Evolutionary conservation across 2,888 invertebrate species (phyloP), one percentile per base, ranked within the genome.

Genomic region (Acanthococcus lagerstroemiae): DNA sequence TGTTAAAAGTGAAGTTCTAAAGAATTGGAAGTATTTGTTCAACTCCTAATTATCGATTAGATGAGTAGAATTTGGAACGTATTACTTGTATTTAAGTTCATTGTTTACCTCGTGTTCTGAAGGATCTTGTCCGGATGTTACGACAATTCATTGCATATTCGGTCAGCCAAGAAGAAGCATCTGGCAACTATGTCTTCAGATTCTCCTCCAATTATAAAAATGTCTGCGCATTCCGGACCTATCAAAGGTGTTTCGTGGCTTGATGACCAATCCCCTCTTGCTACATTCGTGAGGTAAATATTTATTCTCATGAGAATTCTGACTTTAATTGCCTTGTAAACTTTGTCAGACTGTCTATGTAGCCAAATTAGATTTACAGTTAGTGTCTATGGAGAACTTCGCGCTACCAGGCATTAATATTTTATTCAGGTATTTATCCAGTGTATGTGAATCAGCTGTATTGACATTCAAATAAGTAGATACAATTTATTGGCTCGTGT

Each of bases 81-180:
- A 3, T 48, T 48, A 9, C 2, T 48, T 17, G 9, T 19, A n/a
- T 48, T 3, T 1, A 48, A 48, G 12, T 48, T 15, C 9, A 48
- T 48, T 19, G 37, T 37, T 37, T 37, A 9, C 15, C 37, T 15
- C 15, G 37, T 9, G 15, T 9, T 37, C 19, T 45, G 4, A 2
- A 90, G 90, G 88, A 88, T 95, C 68, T 76, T 95, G 52, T 87
- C 90, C 58, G 95, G 95, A 22, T 90, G 93, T 76, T 96, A 95
- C 77, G 96, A 96, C 75, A 89, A 90, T 75, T 90, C 92, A 63
- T 78, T 95, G 48, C 90, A 92, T 72, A 82, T 96, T 68, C 95
- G 95, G 94, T 88, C 86, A 12, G 82, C 82, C 3, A 87, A 87
- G 76, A 94, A 95, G 4, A 87, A 88, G 73, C 88, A 90, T 74